Percentiles rank a stretch among this genome's conserved stretches.
These are phyloP conservation scores for Danionella cerebrum DNA, from an alignment of 2,113 vertebrate species.

Conservation along the genomic window DNA sequence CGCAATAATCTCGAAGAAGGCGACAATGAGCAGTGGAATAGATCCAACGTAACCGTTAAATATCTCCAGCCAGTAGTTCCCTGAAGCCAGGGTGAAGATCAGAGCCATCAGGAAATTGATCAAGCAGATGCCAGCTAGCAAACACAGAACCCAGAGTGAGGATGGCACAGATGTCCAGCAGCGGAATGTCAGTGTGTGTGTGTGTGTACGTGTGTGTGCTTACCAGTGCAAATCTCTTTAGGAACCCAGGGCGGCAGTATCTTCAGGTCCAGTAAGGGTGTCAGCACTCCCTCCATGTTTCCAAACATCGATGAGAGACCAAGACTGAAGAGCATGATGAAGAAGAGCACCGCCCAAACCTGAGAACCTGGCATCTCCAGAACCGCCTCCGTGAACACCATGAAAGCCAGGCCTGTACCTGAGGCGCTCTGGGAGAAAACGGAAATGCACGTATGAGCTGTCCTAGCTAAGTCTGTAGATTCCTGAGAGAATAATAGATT, in stretches of 20 bases:
- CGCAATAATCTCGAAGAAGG: conserved; percentile 73
- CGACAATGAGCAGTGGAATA: conserved; percentile 73
- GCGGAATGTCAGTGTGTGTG: background rate
- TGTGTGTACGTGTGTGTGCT: background rate
- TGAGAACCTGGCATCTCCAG: conserved; percentile 80
- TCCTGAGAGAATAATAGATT: too few species aligned
- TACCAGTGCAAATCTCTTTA: conserved; percentile 76
- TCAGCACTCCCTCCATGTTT: conserved; percentile 77
- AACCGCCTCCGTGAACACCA: conserved; percentile 81
- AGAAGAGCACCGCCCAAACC: conserved; percentile 85
- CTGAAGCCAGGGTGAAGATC: conserved; percentile 76
- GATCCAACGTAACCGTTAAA: conserved; percentile 77
- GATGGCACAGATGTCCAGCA: too few species aligned
- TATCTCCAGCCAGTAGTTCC: conserved; percentile 88
- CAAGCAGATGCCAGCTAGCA: too few species aligned
- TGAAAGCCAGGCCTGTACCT: conserved; percentile 84
- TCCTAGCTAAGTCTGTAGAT: too few species aligned
- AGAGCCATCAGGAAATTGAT: conserved; percentile 61
- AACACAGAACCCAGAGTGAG: too few species aligned
- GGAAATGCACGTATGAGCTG: too few species aligned
- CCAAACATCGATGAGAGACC: conserved; percentile 92
- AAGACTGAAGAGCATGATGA: conserved; percentile 81
- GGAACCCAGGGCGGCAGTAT: conserved; percentile 63
- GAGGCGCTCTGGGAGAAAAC: conserved; percentile 67
- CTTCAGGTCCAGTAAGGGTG: conserved; percentile 69